Conservation (phyloP, 2,888 invertebrate species). For the Drosophila buzzatii region DNA sequence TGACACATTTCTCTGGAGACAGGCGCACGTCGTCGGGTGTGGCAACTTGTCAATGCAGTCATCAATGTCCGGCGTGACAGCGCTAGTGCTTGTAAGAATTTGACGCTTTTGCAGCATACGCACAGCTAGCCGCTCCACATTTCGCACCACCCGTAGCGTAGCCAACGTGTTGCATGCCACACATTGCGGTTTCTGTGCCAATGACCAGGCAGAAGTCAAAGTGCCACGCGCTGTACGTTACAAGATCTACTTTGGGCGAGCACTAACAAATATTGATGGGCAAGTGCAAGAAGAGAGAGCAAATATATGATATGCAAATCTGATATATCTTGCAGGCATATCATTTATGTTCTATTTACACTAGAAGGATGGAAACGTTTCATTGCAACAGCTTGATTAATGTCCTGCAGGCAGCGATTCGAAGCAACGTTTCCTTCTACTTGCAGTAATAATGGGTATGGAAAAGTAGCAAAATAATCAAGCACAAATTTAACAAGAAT, state of each 20-base stretch:
- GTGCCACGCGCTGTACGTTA: conserved; percentile 9
- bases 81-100: conserved; percentile 67
- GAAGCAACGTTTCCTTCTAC: no score
- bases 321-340: no score
- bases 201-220: conserved; percentile 41
- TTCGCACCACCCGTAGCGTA: conserved; percentile 11
- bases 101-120: conserved; percentile 65
- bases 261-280: conserved; percentile 82
- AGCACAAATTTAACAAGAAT: no score
- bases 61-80: conserved; percentile 73
- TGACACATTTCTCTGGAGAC: conserved; percentile 76
- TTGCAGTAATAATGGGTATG: no score
- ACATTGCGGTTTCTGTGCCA: conserved; percentile 54
- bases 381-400: no score
- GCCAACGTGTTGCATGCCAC: conserved; percentile 55
- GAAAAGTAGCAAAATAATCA: no score
- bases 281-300: conserved; percentile 76
- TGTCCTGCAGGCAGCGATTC: no score
- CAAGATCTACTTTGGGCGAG: conserved; percentile 36
- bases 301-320: no score
- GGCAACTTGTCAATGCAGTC: conserved; percentile 77
- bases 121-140: conserved; percentile 40
- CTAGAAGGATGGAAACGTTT: no score
- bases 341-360: no score
- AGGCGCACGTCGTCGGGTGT: conserved; percentile 51